These are phyloP conservation scores for Raja brachyura DNA, from an alignment of 2,113 vertebrate species.

Conservation along the genomic window DNA sequence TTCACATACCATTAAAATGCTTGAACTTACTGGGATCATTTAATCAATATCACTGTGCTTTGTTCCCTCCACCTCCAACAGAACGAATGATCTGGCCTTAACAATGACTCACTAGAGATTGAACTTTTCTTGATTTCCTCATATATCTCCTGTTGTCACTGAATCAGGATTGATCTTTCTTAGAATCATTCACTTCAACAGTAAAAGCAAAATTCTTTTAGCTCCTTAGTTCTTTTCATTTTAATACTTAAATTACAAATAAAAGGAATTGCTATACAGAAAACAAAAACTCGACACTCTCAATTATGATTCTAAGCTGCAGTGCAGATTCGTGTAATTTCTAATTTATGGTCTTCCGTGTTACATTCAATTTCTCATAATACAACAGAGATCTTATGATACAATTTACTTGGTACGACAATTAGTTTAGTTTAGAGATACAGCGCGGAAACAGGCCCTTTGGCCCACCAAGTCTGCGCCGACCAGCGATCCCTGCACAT, in stretches of 20 bases:
- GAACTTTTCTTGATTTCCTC: neutral
- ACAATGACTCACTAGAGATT: neutral
- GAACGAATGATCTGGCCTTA: neutral
- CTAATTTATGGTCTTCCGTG: neutral
- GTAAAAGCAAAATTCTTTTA: neutral
- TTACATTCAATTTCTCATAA: neutral
- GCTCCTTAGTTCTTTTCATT: neutral
- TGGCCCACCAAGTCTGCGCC: too few species aligned
- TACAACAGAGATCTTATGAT: neutral
- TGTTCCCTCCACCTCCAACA: neutral
- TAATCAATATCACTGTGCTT: neutral
- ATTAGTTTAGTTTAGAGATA: too few species aligned
- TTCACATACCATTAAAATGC: neutral
- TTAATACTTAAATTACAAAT: constrained; percentile 13
- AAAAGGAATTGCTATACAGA: neutral
- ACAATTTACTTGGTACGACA: neutral
- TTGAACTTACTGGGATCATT: neutral
- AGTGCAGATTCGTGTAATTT: neutral
- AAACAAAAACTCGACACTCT: neutral
- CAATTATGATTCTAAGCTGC: neutral
- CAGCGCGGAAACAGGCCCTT: too few species aligned
- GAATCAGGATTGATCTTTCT: neutral
- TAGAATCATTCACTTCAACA: neutral
- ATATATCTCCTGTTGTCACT: neutral
- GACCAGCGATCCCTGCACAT: too few species aligned